Evolutionary conservation across 64 coral and sea anemone species (phyloP).

Genomic region (Stichodactyla helianthus): DNA sequence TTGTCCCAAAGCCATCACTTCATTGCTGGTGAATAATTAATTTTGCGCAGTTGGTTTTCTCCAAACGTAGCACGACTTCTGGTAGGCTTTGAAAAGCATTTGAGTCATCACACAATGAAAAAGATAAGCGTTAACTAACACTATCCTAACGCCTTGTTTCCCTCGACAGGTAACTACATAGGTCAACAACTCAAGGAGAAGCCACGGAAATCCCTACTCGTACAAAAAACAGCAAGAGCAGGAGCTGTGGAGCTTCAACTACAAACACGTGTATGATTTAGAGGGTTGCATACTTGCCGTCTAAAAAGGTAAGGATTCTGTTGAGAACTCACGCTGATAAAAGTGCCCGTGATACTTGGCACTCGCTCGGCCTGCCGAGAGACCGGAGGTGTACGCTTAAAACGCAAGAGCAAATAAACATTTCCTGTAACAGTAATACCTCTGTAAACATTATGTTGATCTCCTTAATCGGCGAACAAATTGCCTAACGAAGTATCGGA

Average conservation of each 20-base stretch:
- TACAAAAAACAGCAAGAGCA: constrained; percentile 1
- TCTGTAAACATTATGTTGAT: constrained; percentile 14
- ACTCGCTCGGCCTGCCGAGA: not conserved
- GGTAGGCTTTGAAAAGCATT: not conserved
- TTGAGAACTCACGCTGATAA: constrained; percentile 2
- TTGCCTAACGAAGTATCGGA: not conserved
- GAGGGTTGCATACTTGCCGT: not conserved
- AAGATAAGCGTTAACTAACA: constrained; percentile 6
- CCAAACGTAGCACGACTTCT: not conserved
- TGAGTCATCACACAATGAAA: not conserved
- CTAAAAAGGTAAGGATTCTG: not conserved
- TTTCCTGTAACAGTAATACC: not conserved
- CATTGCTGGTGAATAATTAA: not conserved
- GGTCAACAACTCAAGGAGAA: constrained; percentile 18
- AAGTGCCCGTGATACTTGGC: not conserved
- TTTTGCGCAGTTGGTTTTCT: not conserved
- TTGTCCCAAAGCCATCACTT: not conserved
- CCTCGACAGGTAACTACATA: constrained; percentile 14
- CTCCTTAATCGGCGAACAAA: not conserved
- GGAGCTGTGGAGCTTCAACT: not conserved
- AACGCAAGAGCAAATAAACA: constrained; percentile 20
- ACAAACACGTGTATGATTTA: constrained; percentile 7
- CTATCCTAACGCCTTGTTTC: not conserved
- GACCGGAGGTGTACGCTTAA: not conserved
- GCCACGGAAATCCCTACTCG: constrained; percentile 10